phyloP scores from a whole-genome alignment of 2,888 invertebrate genomes.

The Perithous albicinctus region DNA sequence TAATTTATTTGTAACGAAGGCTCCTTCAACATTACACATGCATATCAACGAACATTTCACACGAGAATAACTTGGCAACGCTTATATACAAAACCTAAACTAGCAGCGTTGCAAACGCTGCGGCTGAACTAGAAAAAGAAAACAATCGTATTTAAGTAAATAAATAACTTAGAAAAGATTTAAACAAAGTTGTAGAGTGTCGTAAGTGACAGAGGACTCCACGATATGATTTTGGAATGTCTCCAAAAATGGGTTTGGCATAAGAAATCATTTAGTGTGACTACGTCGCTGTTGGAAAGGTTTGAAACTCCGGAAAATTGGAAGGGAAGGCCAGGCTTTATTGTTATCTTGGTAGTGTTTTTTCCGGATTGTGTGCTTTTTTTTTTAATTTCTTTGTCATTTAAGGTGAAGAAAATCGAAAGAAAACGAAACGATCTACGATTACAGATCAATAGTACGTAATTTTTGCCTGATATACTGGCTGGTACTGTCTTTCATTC shows the following conservation, averaged over 20 bases:
- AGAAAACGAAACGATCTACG: constrained; percentile 20
- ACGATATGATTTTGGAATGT: constrained; percentile 62
- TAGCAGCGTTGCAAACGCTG: constrained; percentile 44
- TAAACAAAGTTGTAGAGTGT: constrained; percentile 41
- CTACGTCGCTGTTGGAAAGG: constrained; percentile 41
- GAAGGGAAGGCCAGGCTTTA: constrained; percentile 44
- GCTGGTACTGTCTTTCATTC: constrained; percentile 33
- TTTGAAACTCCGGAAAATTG: constrained; percentile 22
- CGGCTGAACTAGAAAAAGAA: not conserved
- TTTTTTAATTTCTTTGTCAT: constrained; percentile 8
- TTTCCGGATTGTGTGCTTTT: not conserved
- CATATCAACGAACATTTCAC: constrained; percentile 26
- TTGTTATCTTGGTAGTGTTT: constrained; percentile 10
- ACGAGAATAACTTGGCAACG: constrained; percentile 27
- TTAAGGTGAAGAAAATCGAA: not conserved
- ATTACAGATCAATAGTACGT: constrained; percentile 29
- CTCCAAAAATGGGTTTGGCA: constrained; percentile 49
- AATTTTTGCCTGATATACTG: constrained; percentile 51
- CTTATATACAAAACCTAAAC: constrained; percentile 57
- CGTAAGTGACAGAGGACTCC: constrained; percentile 7
- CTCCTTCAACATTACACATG: constrained; percentile 28
- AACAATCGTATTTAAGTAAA: constrained; percentile 28
- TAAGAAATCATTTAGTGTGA: constrained; percentile 45
- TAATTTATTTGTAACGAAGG: constrained; percentile 34
- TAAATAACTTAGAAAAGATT: constrained; percentile 55